Evolutionary conservation across 2,888 invertebrate species (phyloP), one percentile per base, ranked within the genome.

Genomic region (Rugalucina vietnamica): DNA sequence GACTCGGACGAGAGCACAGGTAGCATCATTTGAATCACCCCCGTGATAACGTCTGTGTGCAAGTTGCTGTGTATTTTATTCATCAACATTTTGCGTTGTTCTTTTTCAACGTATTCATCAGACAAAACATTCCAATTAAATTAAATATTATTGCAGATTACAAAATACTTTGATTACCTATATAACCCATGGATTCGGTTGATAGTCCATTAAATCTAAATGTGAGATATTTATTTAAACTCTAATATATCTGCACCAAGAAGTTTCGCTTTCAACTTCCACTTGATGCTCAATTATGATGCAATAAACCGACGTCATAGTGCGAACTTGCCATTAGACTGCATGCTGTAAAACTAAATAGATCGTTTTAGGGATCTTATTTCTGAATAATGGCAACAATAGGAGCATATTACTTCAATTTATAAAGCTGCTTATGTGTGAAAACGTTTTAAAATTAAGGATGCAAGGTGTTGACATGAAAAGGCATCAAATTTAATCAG

Each of bases 231-330:
- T 65, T 65, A 65, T 65, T 65, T 65, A 34, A 65, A 65, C 34
- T 14, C 65, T 34, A 18, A 34, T 34, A 65, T 34, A 8, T 34
- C 65, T 34, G 65, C 65, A 34, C 65, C 34, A 29, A 65, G 18
- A 65, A 8, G 18, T 65, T 65, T 65, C 34, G 34, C 34, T 65
- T 65, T 34, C 32, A 29, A 32, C 14, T 32, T 27, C 34, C 18
- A 14, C 34, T 65, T 18, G 34, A 12, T 5, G 2, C 34, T 34
- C 65, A 65, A 65, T 65, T 65, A 65, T 65, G 65, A 65, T 65
- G 65, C 34, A 65, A 65, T 65, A 29, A 65, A 65, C 27, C 34
- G 65, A 65, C 65, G 65, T 65, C 65, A 27, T 65, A 34, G 65
- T 1, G 65, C 29, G 65, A 65, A 65, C 65, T 18, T 54, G 54